Evolutionary conservation across 64 coral and sea anemone genomes (phyloP).

Genomic region (Montipora cactus): DNA sequence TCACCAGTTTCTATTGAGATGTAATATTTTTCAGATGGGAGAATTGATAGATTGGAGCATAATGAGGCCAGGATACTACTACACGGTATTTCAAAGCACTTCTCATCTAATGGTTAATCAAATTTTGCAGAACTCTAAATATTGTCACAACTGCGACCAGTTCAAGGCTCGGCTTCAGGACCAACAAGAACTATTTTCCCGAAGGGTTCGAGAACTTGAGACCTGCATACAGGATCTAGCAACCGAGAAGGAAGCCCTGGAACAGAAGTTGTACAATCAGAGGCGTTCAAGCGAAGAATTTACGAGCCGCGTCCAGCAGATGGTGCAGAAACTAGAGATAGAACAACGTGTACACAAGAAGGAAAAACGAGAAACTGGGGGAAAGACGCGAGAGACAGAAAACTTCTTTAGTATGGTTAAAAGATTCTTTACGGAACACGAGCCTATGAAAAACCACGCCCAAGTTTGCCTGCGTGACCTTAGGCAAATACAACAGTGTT

Average conservation of each 20-base stretch:
- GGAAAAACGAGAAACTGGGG: background rate
- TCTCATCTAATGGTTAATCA: background rate
- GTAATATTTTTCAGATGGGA: too few relatives aligned
- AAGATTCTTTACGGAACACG: conserved; percentile 17
- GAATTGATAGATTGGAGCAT: too few relatives aligned
- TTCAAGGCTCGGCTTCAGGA: background rate
- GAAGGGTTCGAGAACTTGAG: conserved; percentile 29
- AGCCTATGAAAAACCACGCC: conserved; percentile 1
- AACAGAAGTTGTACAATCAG: background rate
- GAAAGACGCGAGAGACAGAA: background rate
- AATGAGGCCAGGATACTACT: too few relatives aligned
- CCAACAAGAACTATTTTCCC: background rate
- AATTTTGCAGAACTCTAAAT: background rate
- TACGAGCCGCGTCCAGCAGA: conserved; percentile 16
- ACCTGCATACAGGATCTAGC: conserved; percentile 23
- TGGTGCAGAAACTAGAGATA: conserved; percentile 20
- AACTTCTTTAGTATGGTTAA: conserved; percentile 41
- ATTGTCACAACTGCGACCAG: conserved; percentile 1
- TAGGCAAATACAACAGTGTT: background rate
- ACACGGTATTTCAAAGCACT: background rate
- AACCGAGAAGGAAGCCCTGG: conserved; percentile 12
- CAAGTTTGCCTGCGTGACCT: conserved; percentile 24
- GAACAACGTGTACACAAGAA: background rate
- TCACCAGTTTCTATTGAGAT: too few relatives aligned
- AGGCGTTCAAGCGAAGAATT: conserved; percentile 23